Base-by-base conservation (phyloP, 2,113 vertebrate species). In the Lichenostomus cassidix region DNA sequence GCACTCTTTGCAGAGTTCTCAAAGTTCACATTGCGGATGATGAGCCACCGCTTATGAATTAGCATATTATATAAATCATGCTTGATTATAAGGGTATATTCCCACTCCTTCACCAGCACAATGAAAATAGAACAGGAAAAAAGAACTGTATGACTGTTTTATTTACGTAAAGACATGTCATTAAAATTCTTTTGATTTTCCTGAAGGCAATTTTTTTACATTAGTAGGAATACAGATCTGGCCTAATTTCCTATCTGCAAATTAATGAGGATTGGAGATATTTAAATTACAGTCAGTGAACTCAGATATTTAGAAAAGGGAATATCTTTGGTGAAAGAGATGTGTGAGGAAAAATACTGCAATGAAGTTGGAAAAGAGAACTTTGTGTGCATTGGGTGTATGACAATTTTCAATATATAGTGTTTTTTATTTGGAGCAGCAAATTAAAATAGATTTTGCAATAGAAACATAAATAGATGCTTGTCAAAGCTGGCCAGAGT, bases 141-240 rank as follows among this genome's bases (percentile, higher is more conserved):
- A 96, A 92, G 71, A 65, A 79, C 90, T 62, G 76, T 33, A 94
- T 96, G 92, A 96, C 91, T 95, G 87, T 83, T 97, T 96, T 95
- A 95, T 97, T 97, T 96, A 96, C 83, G 95, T 96, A 97, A 94
- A 95, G 83, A 87, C 49, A 92, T 96, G 83, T 89, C 88, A 97
- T 97, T 97, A 97, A 97, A 93, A 97, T 97, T 96, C 96, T 94
- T 96, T 95, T 95, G 95, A 96, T 97, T 95, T 96, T 96, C 88
- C 95, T 95, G 71, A 89, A 96, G 96, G 95, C 95, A 93, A 49
- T 85, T 92, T 85, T 96, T 96, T 89, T 91, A 74, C 76, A 89
- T 96, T 95, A 86, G 91, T 83, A 96, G 90, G 70, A 95, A 92
- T 89, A 87, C 83, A 93, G 94, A 95, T 95, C 94, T 97, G 96